Conservation (phyloP, 1,140 invertebrate genomes). For the Ooceraea biroi region DNA sequence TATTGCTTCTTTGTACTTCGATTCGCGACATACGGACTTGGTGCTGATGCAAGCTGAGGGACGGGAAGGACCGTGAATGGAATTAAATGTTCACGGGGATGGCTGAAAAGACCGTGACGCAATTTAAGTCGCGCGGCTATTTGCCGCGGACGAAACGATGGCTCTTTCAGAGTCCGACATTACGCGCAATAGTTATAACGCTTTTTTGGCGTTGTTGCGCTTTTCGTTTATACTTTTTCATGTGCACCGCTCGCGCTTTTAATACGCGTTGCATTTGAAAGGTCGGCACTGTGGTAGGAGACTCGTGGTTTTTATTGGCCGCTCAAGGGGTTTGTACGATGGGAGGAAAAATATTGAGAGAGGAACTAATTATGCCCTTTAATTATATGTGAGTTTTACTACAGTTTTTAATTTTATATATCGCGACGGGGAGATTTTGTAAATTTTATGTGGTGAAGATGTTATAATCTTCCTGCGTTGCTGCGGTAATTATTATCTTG, state of each 20-base stretch:
- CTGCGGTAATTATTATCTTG: conserved; percentile 3
- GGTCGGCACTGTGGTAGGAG: conserved; percentile 36
- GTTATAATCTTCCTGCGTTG: conserved; percentile 12
- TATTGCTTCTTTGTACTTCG: conserved; percentile 75
- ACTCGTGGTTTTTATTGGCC: conserved; percentile 51
- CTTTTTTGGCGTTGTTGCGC: conserved; percentile 67
- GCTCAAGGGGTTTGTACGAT: conserved; percentile 48
- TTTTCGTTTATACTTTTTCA: conserved; percentile 71
- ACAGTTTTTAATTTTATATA: conserved; percentile 48
- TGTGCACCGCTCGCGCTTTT: conserved; percentile 42
- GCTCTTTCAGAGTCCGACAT: conserved; percentile 69
- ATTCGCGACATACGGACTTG: conserved; percentile 71
- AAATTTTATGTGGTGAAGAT: conserved; percentile 15
- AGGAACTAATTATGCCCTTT: conserved; percentile 58
- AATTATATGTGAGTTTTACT: conserved; percentile 54
- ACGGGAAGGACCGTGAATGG: conserved; percentile 45
- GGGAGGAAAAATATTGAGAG: conserved; percentile 56
- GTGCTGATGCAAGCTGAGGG: conserved; percentile 67
- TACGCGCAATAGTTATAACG: conserved; percentile 66
- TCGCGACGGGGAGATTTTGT: conserved; percentile 18
- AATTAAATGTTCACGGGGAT: conserved; percentile 69
- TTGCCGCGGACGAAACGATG: conserved; percentile 70
- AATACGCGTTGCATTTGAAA: conserved; percentile 61
- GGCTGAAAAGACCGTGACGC: conserved; percentile 65
- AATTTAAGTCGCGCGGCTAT: conserved; percentile 73